These are phyloP conservation scores for Apodemia duryi DNA, from an alignment of 2,888 invertebrate species.

Conservation along the genomic window DNA sequence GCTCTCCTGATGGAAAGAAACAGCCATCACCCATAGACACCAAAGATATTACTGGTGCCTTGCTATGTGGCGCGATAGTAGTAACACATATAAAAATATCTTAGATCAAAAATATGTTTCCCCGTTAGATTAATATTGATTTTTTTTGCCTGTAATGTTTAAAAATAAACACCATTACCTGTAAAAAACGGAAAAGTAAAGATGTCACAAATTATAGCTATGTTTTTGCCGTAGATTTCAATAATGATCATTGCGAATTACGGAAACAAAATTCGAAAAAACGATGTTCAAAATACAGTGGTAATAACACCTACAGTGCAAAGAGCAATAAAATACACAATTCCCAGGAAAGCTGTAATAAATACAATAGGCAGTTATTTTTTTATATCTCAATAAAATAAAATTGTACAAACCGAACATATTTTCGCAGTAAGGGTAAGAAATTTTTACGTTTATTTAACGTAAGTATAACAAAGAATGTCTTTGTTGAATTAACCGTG, in stretches of 20 bases:
- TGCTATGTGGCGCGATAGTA: too few relatives aligned
- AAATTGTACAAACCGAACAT: slow-evolving; percentile 13
- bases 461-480: background rate
- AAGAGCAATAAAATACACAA: slow-evolving; percentile 3
- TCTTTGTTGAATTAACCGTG: background rate
- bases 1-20: too few relatives aligned
- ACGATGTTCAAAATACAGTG: background rate
- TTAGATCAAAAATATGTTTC: too few relatives aligned
- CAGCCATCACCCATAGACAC: too few relatives aligned
- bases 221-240: too few relatives aligned
- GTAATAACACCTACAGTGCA: background rate
- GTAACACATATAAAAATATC: too few relatives aligned
- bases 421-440: background rate
- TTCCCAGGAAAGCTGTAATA: background rate
- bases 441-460: background rate
- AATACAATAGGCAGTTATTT: slow-evolving; percentile 2
- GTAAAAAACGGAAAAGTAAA: too few relatives aligned
- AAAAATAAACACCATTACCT: too few relatives aligned
- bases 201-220: too few relatives aligned
- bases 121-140: too few relatives aligned
- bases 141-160: too few relatives aligned
- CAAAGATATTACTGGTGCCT: too few relatives aligned
- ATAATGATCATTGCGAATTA: background rate
- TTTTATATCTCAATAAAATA: slow-evolving; percentile 11
- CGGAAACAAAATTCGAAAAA: background rate